These are phyloP conservation scores for Nycticebus coucang DNA, from an alignment of 2,113 vertebrate species.

Conservation along the genomic window DNA sequence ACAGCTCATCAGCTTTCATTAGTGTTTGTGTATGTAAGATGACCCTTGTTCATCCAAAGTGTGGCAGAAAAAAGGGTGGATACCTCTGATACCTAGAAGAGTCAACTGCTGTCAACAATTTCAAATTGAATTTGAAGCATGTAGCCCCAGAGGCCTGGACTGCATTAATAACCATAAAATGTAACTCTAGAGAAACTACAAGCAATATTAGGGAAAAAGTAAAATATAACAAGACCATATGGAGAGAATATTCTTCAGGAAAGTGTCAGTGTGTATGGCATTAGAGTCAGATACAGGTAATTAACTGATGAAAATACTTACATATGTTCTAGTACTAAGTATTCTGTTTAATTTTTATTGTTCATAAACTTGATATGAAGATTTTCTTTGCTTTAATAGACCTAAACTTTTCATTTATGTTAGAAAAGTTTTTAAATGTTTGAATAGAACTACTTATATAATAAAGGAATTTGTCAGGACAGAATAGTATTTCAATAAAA, in stretches of 20 bases:
- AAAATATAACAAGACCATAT: background rate
- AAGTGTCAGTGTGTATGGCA: background rate
- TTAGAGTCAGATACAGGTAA: background rate
- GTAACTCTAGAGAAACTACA: background rate
- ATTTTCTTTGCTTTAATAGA: background rate
- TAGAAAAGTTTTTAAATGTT: background rate
- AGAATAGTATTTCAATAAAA: constrained; percentile 22
- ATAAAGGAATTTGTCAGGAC: background rate
- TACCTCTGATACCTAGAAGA: background rate
- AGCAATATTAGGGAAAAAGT: background rate
- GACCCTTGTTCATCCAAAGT: too few species aligned
- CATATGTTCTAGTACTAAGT: background rate
- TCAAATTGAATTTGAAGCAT: too few species aligned
- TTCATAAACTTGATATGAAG: background rate
- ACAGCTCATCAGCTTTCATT: too few species aligned
- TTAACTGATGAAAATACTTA: background rate
- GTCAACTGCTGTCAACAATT: background rate
- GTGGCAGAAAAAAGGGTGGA: too few species aligned
- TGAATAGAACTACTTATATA: background rate
- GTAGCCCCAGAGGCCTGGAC: too few species aligned
- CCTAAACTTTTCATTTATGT: background rate
- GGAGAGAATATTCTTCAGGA: background rate
- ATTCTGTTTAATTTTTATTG: background rate
- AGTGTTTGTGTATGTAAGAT: too few species aligned
- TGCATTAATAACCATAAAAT: constrained; percentile 9